These are phyloP conservation scores for Steinernema hermaphroditum DNA, from an alignment of 2,888 invertebrate genomes.

Conservation along the genomic window DNA sequence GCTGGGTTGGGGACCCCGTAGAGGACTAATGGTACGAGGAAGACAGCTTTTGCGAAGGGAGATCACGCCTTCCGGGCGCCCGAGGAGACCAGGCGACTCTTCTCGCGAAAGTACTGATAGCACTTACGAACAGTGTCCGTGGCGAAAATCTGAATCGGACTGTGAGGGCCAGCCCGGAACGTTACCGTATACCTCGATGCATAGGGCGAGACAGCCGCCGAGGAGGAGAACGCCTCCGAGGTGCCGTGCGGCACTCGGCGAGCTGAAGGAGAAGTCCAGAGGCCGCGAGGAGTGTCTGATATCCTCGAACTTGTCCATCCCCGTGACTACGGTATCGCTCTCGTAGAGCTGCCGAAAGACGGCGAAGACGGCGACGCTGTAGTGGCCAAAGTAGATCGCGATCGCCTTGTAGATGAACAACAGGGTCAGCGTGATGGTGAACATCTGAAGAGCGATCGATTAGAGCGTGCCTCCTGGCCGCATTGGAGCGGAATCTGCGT, in stretches of 20 bases:
- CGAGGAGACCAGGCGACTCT: not conserved
- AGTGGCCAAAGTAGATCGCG: constrained; percentile 15
- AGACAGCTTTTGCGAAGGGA: too few species aligned
- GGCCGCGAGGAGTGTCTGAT: not conserved
- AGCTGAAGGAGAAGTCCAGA: not conserved
- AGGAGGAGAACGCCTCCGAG: constrained; percentile 3
- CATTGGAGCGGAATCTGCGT: too few species aligned
- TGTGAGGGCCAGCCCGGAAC: not conserved
- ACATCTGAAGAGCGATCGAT: not conserved
- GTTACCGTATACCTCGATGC: not conserved
- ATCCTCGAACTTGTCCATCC: not conserved
- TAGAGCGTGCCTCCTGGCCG: too few species aligned
- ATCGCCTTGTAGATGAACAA: constrained; percentile 21
- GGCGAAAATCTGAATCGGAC: not conserved
- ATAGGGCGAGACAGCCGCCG: constrained; percentile 9
- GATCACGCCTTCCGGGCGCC: not conserved
- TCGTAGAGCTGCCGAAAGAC: constrained; percentile 25
- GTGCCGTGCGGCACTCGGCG: not conserved
- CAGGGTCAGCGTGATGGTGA: constrained; percentile 23
- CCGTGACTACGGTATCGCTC: not conserved
- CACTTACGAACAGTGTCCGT: constrained; percentile 21
- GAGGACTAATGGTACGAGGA: too few species aligned
- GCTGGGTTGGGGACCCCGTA: too few species aligned
- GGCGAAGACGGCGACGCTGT: constrained; percentile 4
- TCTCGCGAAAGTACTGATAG: not conserved